phyloP scores from a whole-genome alignment of 2,113 vertebrate species.

The Forbesichthys papilliferus region DNA sequence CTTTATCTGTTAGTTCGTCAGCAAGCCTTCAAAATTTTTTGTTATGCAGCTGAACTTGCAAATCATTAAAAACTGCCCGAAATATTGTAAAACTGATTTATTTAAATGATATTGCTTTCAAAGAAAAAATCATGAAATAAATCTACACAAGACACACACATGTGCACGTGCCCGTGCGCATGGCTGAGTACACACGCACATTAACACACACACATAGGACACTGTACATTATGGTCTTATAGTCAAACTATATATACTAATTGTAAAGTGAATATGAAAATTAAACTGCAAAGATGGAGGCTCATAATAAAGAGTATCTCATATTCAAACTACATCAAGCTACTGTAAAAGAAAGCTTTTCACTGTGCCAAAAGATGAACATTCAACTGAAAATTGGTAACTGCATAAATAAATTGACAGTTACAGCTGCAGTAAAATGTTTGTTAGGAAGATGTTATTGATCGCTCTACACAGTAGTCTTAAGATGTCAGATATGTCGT shows the following conservation, averaged over 20 bases:
- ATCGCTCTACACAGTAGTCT: neutral
- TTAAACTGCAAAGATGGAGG: slow-evolving; percentile 26
- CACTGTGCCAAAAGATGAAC: neutral
- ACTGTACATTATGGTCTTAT: neutral
- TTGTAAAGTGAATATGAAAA: neutral
- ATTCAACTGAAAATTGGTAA: neutral
- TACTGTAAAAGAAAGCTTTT: too few species aligned
- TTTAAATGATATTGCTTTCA: too few species aligned
- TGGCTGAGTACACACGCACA: too few species aligned
- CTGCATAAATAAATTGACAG: neutral
- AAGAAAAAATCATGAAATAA: too few species aligned
- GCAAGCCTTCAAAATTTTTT: too few species aligned
- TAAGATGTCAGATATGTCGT: neutral
- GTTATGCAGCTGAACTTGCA: too few species aligned
- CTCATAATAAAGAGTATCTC: slow-evolving; percentile 57
- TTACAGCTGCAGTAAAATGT: neutral
- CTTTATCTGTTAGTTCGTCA: too few species aligned
- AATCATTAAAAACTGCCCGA: too few species aligned
- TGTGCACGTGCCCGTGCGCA: too few species aligned
- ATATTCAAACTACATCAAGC: too few species aligned
- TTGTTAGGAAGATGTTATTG: neutral
- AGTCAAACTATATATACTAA: slow-evolving; percentile 17
- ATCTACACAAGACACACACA: too few species aligned
- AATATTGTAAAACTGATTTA: too few species aligned
- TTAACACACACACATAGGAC: neutral